Evolutionary conservation across 2,113 vertebrate species (phyloP), one percentile per base, ranked within the genome.

Genomic region (Phyllostomus discolor): DNA sequence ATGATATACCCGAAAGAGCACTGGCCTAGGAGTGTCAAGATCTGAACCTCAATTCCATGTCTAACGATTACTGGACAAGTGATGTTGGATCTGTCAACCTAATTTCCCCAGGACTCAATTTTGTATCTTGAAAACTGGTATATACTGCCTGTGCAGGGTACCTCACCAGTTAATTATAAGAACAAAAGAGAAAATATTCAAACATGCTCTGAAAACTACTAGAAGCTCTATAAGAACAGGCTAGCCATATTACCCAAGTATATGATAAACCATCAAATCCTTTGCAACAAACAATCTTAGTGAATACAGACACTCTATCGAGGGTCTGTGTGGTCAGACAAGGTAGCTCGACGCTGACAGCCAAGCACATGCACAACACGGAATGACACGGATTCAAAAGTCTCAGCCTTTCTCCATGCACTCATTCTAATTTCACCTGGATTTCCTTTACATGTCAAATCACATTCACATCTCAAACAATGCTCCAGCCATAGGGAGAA

Each of bases 381-480:
- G 17, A 85, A 38, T 66, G 66, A 76, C 46, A 91, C 11, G 2
- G 38, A 28, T 62, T 59, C 20, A 31, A 90, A 93, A 38, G 46
- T 41, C 41, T n/a, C n/a, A 5, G 20, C 80, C 84, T 84, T 93
- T 90, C 75, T 89, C 38, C 83, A 90, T 38, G 52, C 48, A 93
- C 76, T 69, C 50, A 48, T 83, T 93, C 41, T 48, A 91, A 92
- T 81, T 78, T 96, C 59, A 76, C 76, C 84, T 88, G 84, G 38
- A 92, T 90, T 94, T 96, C 95, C 82, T 92, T 76, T 85, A 50
- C 33, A 3, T 67, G 59, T 94, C 88, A 95, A 81, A 84, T 90
- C 57, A 50, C 16, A 6, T 59, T 81, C 66, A 62, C 69, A 59
- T 57, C 54, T 93, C 48, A 82, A 90, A 91, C n/a, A 89, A 73